Conservation (phyloP, 2,888 invertebrate species). For the Argyresthia albistria region DNA sequence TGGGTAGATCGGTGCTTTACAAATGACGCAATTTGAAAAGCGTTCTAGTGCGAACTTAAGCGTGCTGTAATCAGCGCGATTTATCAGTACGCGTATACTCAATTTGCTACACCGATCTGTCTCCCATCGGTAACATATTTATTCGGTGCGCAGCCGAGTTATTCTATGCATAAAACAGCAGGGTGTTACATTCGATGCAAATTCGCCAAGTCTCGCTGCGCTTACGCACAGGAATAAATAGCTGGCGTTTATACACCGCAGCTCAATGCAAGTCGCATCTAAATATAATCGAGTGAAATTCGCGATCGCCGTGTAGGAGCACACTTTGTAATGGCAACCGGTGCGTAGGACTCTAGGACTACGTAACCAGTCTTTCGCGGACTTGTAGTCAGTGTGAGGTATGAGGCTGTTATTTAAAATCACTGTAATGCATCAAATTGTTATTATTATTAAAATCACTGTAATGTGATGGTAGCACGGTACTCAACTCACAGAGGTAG, state of each 20-base stretch:
- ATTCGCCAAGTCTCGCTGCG: conserved; percentile 18
- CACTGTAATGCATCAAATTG: too few relatives aligned
- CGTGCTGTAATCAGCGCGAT: background rate
- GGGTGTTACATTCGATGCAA: conserved; percentile 19
- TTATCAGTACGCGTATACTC: background rate
- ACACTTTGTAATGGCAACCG: background rate
- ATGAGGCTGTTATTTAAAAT: too few relatives aligned
- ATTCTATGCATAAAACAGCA: conserved; percentile 22
- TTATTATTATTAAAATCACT: too few relatives aligned
- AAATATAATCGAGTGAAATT: conserved; percentile 14
- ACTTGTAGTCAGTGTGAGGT: too few relatives aligned
- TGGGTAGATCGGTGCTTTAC: too few relatives aligned
- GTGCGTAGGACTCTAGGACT: too few relatives aligned
- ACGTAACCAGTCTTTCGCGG: too few relatives aligned
- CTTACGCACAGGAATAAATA: conserved; percentile 23
- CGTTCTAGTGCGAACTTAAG: too few relatives aligned
- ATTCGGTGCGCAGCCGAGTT: conserved; percentile 8
- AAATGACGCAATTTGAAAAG: too few relatives aligned
- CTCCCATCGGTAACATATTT: conserved; percentile 12
- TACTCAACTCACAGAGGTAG: too few relatives aligned
- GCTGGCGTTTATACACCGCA: conserved; percentile 10
- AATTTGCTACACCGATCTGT: background rate
- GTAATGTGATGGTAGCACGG: too few relatives aligned
- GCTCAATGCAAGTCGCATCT: conserved; percentile 11
- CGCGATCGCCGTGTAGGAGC: conserved; percentile 9